phyloP scores from a whole-genome alignment of 2,113 vertebrate species.

The Coptodon rendalli region DNA sequence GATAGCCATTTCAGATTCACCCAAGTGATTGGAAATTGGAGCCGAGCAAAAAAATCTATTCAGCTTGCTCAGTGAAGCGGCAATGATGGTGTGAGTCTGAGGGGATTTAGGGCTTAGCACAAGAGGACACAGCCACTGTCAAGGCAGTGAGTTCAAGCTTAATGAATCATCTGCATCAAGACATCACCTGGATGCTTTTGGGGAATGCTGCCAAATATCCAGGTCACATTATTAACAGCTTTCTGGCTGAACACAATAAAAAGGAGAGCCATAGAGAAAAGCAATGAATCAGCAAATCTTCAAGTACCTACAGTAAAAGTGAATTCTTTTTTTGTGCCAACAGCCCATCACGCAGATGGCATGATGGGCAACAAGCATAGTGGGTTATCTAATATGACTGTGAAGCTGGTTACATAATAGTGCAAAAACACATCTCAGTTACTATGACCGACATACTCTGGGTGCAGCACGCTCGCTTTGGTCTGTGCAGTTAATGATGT shows the following conservation, averaged over 20 bases:
- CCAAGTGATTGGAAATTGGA: slow-evolving; percentile 2
- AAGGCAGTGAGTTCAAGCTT: neutral
- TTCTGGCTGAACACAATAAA: neutral
- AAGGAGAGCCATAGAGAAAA: neutral
- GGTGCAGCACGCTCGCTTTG: neutral
- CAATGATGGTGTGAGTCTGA: neutral
- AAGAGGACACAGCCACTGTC: slow-evolving; percentile 1
- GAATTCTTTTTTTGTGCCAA: neutral
- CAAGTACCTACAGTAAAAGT: neutral
- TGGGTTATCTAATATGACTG: neutral
- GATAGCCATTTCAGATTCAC: slow-evolving; percentile 21
- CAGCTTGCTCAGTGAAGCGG: slow-evolving; percentile 4
- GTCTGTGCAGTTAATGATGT: neutral
- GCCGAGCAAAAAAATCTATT: slow-evolving; percentile 11
- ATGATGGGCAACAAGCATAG: neutral
- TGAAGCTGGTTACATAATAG: slow-evolving; percentile 26
- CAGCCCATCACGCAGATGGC: neutral
- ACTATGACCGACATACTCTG: neutral
- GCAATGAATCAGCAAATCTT: neutral
- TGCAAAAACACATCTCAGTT: neutral
- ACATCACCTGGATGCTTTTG: neutral
- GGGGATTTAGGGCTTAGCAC: slow-evolving; percentile 48
- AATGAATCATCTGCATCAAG: slow-evolving; percentile 38
- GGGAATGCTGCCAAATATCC: neutral
- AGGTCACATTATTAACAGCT: neutral